Evolutionary conservation across 1,140 invertebrate species (phyloP), one percentile per base, ranked within the genome.

Genomic region (Papilio glaucus): DNA sequence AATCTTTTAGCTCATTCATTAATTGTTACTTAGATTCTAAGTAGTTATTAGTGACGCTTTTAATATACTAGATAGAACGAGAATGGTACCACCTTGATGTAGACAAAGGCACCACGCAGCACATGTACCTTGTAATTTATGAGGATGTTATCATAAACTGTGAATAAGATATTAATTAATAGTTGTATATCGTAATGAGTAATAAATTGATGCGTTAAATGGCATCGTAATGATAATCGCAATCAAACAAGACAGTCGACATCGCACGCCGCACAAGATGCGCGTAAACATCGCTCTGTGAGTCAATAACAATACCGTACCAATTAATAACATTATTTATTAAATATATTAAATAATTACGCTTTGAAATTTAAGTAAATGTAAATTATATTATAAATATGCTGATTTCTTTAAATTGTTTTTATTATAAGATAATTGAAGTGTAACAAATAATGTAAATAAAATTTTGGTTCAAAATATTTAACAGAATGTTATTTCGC

Each of bases 141-240:
- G 15, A 53, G 49, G 49, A 53, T 53, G 49, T 53, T 49, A 49
- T 49, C 18, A 45, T 53, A 49, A 33, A 33, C 7, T 21, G 9
- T 41, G 39, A 41, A 13, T 41, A 9, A 53, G 49, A 10, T 53
- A 8, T 53, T 53, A 53, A 53, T 53, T 53, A 53, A 53, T 24
- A 33, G 29, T 33, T 33, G n/a, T 41, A 41, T 41, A n/a, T 0
- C 10, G 21, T 53, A 53, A 21, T 8, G 18, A 49, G 45, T 53
- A 53, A 24, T 53, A 53, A 53, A 53, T 53, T 24, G 49, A 53
- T 21, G 18, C 21, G 49, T 53, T 53, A 53, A 24, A 53, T 24
- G 18, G 18, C 49, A 53, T 24, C 21, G 49, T 53, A 53, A 53
- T 24, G 49, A 21, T 49, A 6, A 18, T 53, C 49, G 49, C 24